These are phyloP conservation scores for Mechanitis messenoides DNA, from an alignment of 2,888 invertebrate genomes.

Conservation along the genomic window DNA sequence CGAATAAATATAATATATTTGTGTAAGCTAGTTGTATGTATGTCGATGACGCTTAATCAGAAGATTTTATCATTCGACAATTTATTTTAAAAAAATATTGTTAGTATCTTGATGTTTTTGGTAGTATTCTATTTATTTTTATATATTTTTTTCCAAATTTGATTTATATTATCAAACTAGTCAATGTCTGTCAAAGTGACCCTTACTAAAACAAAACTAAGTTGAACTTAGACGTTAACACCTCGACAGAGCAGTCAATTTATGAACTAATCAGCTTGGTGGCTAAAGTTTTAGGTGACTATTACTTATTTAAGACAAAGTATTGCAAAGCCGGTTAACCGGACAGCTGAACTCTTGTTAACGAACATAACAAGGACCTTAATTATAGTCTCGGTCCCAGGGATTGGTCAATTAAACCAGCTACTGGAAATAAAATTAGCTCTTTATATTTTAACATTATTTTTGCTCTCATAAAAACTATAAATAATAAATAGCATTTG, in stretches of 20 bases:
- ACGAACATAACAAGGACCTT: conserved; percentile 18
- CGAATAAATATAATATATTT: too few relatives aligned
- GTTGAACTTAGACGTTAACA: conserved; percentile 24
- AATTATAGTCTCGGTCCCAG: not conserved
- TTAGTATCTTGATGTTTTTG: too few relatives aligned
- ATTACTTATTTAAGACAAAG: conserved; percentile 29
- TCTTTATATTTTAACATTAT: too few relatives aligned
- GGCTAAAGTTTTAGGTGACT: conserved; percentile 29
- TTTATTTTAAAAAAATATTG: too few relatives aligned
- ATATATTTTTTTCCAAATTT: not conserved
- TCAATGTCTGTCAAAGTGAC: conserved; percentile 13
- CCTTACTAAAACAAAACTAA: conserved; percentile 11
- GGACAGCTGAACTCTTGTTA: conserved; percentile 25
- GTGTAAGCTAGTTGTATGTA: too few relatives aligned
- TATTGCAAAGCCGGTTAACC: conserved; percentile 31
- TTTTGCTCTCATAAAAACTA: too few relatives aligned
- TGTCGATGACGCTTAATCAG: too few relatives aligned
- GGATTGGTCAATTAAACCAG: not conserved
- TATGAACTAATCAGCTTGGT: conserved; percentile 27
- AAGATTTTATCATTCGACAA: too few relatives aligned
- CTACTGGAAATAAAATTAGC: not conserved
- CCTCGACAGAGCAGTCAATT: conserved; percentile 27
- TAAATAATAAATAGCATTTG: too few relatives aligned
- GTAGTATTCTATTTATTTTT: too few relatives aligned
- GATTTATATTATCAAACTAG: conserved; percentile 6